phyloP scores from a whole-genome alignment of 2,888 invertebrate genomes.

The Stegophylla sp. region DNA sequence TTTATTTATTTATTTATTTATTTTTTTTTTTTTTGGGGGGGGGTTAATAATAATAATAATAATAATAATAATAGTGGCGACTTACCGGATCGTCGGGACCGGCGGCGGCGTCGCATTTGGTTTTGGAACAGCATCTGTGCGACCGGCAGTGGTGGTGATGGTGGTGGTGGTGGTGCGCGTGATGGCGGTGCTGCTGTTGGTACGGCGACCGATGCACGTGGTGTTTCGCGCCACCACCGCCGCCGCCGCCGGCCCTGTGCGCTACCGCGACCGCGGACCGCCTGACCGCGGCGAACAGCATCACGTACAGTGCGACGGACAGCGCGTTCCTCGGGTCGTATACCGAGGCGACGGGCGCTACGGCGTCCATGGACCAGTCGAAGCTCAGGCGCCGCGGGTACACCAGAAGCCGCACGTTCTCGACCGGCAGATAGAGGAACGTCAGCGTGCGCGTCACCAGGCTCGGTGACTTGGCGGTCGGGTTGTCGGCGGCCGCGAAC shows the following conservation, averaged over 20 bases:
- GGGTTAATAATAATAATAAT: too few species aligned
- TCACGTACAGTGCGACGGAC: slow-evolving; percentile 77
- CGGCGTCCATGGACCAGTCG: slow-evolving; percentile 98
- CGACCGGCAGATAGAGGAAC: slow-evolving; percentile 88
- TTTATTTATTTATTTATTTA: too few species aligned
- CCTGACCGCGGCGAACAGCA: slow-evolving; percentile 33
- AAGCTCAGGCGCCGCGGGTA: slow-evolving; percentile 90
- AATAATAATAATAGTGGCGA: too few species aligned
- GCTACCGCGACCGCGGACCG: slow-evolving; percentile 17
- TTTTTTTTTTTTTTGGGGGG: too few species aligned
- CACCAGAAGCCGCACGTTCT: slow-evolving; percentile 85
- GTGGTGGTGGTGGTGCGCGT: too few species aligned
- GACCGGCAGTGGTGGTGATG: background rate
- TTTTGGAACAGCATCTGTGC: slow-evolving; percentile 39
- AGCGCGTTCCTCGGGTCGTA: slow-evolving; percentile 81
- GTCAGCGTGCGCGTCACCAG: slow-evolving; percentile 84
- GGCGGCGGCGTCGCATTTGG: slow-evolving; percentile 3
- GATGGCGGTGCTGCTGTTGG: background rate
- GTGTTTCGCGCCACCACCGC: background rate
- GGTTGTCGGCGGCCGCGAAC: slow-evolving; percentile 95
- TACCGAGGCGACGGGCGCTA: slow-evolving; percentile 81
- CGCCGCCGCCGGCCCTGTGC: background rate
- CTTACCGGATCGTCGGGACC: slow-evolving; percentile 39
- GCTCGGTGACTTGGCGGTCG: slow-evolving; percentile 86
- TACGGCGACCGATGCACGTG: background rate